phyloP scores from a whole-genome alignment of 2,113 vertebrate species.

The Hemiprocne comata region DNA sequence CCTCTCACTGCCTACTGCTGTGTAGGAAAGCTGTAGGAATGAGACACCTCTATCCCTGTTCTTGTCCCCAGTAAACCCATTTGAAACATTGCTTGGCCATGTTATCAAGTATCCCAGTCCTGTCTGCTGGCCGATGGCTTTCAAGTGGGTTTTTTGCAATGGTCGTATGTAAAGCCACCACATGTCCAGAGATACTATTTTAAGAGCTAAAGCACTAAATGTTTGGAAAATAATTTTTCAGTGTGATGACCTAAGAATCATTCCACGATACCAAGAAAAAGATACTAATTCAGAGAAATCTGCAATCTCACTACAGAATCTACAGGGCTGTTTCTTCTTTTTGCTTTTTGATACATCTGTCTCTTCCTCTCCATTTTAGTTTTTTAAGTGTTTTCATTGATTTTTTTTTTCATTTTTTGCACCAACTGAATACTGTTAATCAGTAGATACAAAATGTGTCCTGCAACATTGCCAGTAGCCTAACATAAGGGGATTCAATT shows the following conservation, averaged over 20 bases:
- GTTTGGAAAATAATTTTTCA: neutral
- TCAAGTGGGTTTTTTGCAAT: neutral
- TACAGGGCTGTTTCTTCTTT: neutral
- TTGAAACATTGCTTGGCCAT: neutral
- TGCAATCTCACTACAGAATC: neutral
- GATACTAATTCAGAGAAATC: neutral
- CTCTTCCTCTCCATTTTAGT: neutral
- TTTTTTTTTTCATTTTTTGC: constrained; percentile 42
- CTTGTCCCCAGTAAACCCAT: neutral
- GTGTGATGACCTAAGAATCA: neutral
- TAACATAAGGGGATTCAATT: constrained; percentile 42
- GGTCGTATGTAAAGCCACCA: neutral
- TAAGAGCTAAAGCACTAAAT: neutral
- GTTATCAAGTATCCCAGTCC: neutral
- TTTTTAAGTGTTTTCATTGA: constrained; percentile 56
- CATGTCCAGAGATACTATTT: neutral
- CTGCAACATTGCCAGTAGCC: constrained; percentile 51
- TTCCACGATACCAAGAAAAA: neutral
- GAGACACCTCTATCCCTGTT: neutral
- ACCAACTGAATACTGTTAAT: constrained; percentile 45
- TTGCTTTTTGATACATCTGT: neutral
- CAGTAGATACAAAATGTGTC: constrained; percentile 20
- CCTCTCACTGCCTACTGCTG: neutral
- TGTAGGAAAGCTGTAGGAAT: neutral
- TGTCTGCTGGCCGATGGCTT: neutral